These are phyloP conservation scores for Otocyon megalotis DNA, from an alignment of 2,113 vertebrate genomes.

Conservation along the genomic window DNA sequence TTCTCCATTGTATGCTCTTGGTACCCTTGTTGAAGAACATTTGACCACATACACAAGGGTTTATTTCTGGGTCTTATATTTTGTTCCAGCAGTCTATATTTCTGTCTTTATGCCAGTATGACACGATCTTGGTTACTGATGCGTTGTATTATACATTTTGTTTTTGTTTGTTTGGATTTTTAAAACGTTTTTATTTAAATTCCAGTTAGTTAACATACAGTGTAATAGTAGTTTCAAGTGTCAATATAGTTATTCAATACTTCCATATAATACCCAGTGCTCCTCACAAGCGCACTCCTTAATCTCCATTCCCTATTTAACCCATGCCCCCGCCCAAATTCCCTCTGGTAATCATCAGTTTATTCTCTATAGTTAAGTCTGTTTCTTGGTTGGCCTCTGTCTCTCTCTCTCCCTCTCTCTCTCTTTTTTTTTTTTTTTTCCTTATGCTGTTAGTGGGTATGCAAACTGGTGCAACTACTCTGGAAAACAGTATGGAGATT, in stretches of 20 bases:
- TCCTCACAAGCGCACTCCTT: background rate
- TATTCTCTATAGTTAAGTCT: background rate
- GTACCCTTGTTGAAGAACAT: background rate
- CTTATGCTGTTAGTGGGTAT: background rate
- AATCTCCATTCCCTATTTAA: background rate
- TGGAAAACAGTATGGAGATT: background rate
- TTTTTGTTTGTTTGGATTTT: background rate
- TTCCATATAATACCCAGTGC: background rate
- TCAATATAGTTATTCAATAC: background rate
- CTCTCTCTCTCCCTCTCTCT: no score
- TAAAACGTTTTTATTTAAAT: background rate
- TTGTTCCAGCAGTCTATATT: background rate
- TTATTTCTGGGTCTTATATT: background rate
- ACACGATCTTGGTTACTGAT: background rate
- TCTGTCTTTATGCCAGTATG: background rate
- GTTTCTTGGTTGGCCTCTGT: background rate
- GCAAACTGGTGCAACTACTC: background rate
- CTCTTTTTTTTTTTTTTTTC: background rate
- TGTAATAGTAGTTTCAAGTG: background rate
- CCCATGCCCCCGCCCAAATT: no score
- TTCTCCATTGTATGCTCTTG: background rate
- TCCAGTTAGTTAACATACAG: background rate
- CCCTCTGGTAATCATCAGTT: background rate
- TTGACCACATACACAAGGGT: background rate
- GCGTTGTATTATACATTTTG: background rate